Evolutionary conservation across 2,797 vertebrate genomes (phyloP), one percentile per base, ranked within the genome.

Genomic region (Ambastaia sidthimunki): DNA sequence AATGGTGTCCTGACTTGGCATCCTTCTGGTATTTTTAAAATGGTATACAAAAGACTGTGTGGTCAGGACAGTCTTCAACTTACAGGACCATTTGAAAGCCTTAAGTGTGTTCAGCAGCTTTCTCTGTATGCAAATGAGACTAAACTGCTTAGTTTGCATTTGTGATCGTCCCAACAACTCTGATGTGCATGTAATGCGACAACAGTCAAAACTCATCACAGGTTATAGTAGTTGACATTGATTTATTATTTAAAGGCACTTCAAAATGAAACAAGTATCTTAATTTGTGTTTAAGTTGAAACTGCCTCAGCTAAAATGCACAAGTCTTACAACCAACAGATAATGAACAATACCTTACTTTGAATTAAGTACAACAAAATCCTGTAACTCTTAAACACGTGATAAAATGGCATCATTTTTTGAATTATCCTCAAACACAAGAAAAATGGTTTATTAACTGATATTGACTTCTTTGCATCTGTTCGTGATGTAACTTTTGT

Each of bases 201-300:
- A 44, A 44, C 41, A 62, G n/a, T 19, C n/a, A 41, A 37, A 65
- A 63, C 28, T 52, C 1, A 3, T 71, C 67, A 71, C 68, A 25
- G 55, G 19, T 37, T 52, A 41, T 31, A 77, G 41, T 60, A 47
- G 23, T 48, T 59, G 18, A 25, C 28, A 59, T 37, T 25, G 2
- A 31, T 62, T 62, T 71, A 37, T 34, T 10, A 75, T 15, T 62
- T 71, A 60, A 77, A 59, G n/a, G 44, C 68, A 71, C 28, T 71
- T 71, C 71, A 34, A 50, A 19, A 70, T 77, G n/a, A 70, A 77
- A 70, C 54, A 18, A 77, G 37, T 18, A 75, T 52, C 44, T 15
- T 31, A 16, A 21, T 28, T 2, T 12, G 47, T 28, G 28, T 28
- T 28, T 28, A 28, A 28, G 28, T 28, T 28, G 28, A 28, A 28